Evolutionary conservation across 1,140 invertebrate genomes (phyloP), one percentile per base, ranked within the genome.

Genomic region (Heliothis subflexa): DNA sequence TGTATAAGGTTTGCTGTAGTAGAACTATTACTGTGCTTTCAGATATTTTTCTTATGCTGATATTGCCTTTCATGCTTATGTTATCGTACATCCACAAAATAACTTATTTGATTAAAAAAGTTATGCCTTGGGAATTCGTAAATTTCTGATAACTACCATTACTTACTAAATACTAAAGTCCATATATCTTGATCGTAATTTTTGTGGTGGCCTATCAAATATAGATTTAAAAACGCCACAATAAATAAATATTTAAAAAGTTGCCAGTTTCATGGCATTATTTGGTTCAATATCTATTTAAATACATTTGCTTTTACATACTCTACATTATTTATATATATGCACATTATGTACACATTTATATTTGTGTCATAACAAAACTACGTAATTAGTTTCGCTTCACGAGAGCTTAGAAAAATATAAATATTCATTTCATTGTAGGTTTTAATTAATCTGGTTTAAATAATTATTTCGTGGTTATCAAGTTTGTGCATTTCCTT

Each of bases 1-100:
- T 49, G 55, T 74, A 49, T 28, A 61, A 21, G 33, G 40, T 74
- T 74, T 74, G 71, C 71, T 61, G n/a, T n/a, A 74, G 71, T 74
- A 74, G 71, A 61, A 47, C 45, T 18, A 10, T 59, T 54, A 45
- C 55, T 61, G 54, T 74, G 33, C 25, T 62, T 70, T 70, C 14
- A 25, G 21, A 28, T n/a, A 64, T 62, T 14, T 18, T 49, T 61
- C 59, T 64, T 75, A 33, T 75, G 73, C 73, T 52, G 33, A 2
- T 14, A 70, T 52, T 70, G 47, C 25, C 18, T 40, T 40, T 28
- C 12, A 28, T 40, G 50, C 3, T 5, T 13, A 18, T 7, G 47
- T 21, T 52, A 16, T 33, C 9, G 18, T 16, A 45, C 61, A 64
- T 45, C n/a, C 7, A n/a, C 16, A 64, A 62, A 10, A 14, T 33